Evolutionary conservation across 2,888 invertebrate species (phyloP).

Genomic region (Protonemura montana): DNA sequence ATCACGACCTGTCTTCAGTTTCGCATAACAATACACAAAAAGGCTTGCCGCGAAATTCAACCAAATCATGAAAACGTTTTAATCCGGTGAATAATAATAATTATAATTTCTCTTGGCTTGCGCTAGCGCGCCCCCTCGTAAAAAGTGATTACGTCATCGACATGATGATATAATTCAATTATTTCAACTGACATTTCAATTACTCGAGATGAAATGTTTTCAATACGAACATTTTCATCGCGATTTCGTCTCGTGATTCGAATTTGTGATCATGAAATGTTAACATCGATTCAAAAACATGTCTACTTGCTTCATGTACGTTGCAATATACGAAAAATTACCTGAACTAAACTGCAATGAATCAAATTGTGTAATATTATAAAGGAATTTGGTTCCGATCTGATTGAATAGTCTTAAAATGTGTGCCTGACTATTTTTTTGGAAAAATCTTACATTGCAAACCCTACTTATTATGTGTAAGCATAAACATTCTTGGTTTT

Average conservation of each 20-base stretch:
- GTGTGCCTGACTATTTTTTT: too few relatives aligned
- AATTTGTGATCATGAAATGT: constrained; percentile 35
- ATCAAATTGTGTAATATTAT: too few relatives aligned
- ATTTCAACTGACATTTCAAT: constrained; percentile 40
- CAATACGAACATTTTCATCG: constrained; percentile 7
- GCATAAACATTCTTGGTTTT: too few relatives aligned
- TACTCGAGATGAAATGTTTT: constrained; percentile 37
- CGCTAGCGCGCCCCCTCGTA: constrained; percentile 1
- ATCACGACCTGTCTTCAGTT: constrained; percentile 18
- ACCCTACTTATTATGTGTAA: too few relatives aligned
- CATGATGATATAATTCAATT: constrained; percentile 34
- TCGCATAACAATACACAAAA: not conserved
- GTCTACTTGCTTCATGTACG: too few relatives aligned
- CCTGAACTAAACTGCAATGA: too few relatives aligned
- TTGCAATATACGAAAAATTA: too few relatives aligned
- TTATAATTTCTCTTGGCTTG: not conserved
- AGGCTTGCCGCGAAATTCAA: not conserved
- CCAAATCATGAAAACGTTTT: constrained; percentile 5
- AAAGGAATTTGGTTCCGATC: too few relatives aligned
- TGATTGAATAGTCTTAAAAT: too few relatives aligned
- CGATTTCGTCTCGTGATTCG: constrained; percentile 38
- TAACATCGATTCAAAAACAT: not conserved
- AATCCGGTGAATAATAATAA: not conserved
- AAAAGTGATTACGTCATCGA: constrained; percentile 31
- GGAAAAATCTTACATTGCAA: too few relatives aligned